phyloP scores from a whole-genome alignment of 2,797 vertebrate genomes.

The Helicolenus hilgendorfi region DNA sequence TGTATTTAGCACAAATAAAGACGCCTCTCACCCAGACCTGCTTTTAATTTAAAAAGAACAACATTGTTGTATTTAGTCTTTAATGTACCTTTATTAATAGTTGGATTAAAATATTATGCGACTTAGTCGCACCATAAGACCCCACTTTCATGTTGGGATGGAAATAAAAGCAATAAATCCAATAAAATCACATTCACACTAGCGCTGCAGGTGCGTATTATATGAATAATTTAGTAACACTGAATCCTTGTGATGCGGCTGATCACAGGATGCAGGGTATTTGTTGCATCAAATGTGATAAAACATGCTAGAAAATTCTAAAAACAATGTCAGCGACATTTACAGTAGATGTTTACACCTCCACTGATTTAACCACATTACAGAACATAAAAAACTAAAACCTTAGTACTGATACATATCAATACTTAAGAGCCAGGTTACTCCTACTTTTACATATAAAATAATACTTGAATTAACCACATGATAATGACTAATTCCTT shows the following conservation, averaged over 20 bases:
- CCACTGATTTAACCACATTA: neutral
- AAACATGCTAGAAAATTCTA: neutral
- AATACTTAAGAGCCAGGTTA: neutral
- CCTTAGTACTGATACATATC: neutral
- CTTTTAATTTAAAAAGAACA: slow-evolving; percentile 20
- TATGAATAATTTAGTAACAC: neutral
- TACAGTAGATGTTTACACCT: neutral
- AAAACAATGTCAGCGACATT: neutral
- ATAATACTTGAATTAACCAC: too few species aligned
- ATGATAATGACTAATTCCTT: too few species aligned
- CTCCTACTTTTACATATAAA: too few species aligned
- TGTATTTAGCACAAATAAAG: slow-evolving; percentile 57
- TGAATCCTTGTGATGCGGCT: too few species aligned
- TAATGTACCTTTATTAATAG: neutral
- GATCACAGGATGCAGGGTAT: neutral
- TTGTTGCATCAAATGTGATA: neutral
- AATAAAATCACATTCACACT: neutral
- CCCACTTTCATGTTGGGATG: neutral
- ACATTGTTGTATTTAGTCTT: slow-evolving; percentile 35
- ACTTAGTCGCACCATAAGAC: neutral
- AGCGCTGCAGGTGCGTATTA: neutral
- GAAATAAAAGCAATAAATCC: slow-evolving; percentile 10
- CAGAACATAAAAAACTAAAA: neutral
- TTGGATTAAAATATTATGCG: neutral
- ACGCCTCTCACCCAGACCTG: slow-evolving; percentile 32